Evolutionary conservation across 2,113 vertebrate species (phyloP).

Genomic region (Gracilinanus agilis): DNA sequence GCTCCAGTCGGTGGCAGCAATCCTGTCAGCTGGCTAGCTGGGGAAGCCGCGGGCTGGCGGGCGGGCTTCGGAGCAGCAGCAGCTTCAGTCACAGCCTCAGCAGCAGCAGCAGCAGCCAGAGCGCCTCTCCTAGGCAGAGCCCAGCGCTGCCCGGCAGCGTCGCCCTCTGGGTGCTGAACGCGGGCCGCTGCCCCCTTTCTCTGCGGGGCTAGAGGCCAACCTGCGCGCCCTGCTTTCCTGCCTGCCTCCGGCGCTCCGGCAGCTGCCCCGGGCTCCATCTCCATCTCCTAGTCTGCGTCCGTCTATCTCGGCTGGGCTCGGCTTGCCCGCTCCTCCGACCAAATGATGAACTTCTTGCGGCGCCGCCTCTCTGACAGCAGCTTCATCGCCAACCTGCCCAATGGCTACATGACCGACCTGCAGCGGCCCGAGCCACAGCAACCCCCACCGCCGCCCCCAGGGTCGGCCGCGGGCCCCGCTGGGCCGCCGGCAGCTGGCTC

Average conservation of each 20-base stretch:
- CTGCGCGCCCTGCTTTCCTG: conserved; percentile 70
- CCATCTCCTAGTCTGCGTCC: not conserved
- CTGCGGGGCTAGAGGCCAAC: not conserved
- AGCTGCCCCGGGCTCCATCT: not conserved
- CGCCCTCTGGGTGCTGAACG: not conserved
- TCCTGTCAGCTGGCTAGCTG: rapidly evolving
- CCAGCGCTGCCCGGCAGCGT: not conserved
- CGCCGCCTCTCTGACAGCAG: conserved; percentile 97
- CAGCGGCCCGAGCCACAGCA: conserved; percentile 90
- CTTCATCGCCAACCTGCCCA: conserved; percentile 98
- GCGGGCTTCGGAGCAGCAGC: not conserved
- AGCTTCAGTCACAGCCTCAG: not conserved
- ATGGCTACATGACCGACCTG: conserved; percentile 97
- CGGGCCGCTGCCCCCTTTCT: not conserved
- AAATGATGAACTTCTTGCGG: conserved; percentile 97
- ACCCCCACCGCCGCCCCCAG: conserved; percentile 80
- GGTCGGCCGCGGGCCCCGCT: conserved; percentile 62
- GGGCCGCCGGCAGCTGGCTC: conserved; percentile 68
- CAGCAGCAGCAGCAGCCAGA: not conserved
- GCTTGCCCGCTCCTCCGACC: conserved; percentile 72
- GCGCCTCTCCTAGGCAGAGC: not conserved
- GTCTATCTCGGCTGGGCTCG: not conserved
- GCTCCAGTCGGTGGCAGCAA: too few species aligned
- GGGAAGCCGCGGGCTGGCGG: not conserved
- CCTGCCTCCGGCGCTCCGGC: conserved; percentile 73